These are phyloP conservation scores for Lasius fuliginosus DNA, from an alignment of 2,888 invertebrate species.

Conservation along the genomic window DNA sequence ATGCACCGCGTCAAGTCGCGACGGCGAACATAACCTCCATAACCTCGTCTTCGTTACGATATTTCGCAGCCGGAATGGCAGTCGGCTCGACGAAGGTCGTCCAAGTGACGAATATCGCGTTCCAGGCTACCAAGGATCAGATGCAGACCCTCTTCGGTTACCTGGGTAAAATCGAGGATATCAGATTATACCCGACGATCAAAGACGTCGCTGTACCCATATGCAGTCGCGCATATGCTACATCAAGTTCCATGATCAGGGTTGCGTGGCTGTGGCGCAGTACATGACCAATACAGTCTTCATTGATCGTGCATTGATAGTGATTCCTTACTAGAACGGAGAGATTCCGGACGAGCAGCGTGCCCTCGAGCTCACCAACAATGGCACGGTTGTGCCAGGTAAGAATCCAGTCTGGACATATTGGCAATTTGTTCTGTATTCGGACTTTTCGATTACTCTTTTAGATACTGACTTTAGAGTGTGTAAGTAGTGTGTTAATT, in stretches of 20 bases:
- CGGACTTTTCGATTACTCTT: no score
- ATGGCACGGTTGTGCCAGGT: slow-evolving; percentile 94
- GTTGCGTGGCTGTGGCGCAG: slow-evolving; percentile 97
- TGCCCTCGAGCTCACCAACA: slow-evolving; percentile 96
- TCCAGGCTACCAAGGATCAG: slow-evolving; percentile 98
- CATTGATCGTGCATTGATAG: slow-evolving; percentile 98
- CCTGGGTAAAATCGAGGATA: slow-evolving; percentile 97
- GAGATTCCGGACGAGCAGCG: slow-evolving; percentile 98
- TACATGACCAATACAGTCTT: slow-evolving; percentile 99
- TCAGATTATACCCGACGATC: slow-evolving; percentile 96
- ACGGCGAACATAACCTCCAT: slow-evolving; percentile 57
- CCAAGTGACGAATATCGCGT: slow-evolving; percentile 99
- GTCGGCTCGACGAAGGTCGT: slow-evolving; percentile 93
- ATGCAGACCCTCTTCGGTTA: slow-evolving; percentile 98
- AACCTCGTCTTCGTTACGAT: background rate
- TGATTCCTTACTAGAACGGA: slow-evolving; percentile 95
- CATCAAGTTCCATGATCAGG: slow-evolving; percentile 96
- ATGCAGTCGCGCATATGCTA: slow-evolving; percentile 98
- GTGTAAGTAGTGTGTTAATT: no score
- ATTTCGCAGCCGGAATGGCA: slow-evolving; percentile 87
- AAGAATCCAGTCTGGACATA: slow-evolving; percentile 8
- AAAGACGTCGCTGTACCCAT: slow-evolving; percentile 96
- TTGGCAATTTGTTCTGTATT: no score
- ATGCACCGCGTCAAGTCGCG: background rate
- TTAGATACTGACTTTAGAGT: no score